Evolutionary conservation across 2,888 invertebrate genomes (phyloP).

Genomic region (Dendrolimus pini): DNA sequence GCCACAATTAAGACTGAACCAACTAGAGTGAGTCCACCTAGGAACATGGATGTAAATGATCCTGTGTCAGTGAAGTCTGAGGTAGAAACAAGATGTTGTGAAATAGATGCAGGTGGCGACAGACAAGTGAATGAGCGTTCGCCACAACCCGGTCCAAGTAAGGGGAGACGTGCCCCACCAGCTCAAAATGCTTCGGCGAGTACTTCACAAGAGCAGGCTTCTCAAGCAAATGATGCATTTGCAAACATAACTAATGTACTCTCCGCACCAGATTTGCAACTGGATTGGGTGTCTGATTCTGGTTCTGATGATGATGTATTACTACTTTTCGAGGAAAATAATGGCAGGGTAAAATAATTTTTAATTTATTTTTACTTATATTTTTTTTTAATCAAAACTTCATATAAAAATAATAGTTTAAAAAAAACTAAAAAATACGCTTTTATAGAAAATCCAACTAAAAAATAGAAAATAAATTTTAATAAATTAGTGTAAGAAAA

Average conservation of each 20-base stretch:
- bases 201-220: slow-evolving; percentile 27
- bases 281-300: slow-evolving; percentile 82
- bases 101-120: slow-evolving; percentile 38
- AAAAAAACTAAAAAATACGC: too few relatives aligned
- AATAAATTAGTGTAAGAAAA: too few relatives aligned
- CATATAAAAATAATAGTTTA: too few relatives aligned
- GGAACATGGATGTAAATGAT: slow-evolving; percentile 19
- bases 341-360: background rate
- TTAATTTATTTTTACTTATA: background rate
- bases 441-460: too few relatives aligned
- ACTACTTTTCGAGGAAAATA: slow-evolving; percentile 50
- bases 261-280: slow-evolving; percentile 83
- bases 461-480: too few relatives aligned
- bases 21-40: slow-evolving; percentile 15
- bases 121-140: slow-evolving; percentile 32
- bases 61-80: slow-evolving; percentile 45
- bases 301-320: slow-evolving; percentile 81
- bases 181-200: slow-evolving; percentile 18
- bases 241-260: slow-evolving; percentile 46
- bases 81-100: slow-evolving; percentile 24
- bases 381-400: background rate
- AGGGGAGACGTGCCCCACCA: slow-evolving; percentile 25
- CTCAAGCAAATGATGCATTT: background rate
- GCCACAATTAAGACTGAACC: slow-evolving; percentile 42
- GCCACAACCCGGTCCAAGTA: slow-evolving; percentile 60